Evolutionary conservation across 2,797 vertebrate genomes (phyloP).

Genomic region (Somateria mollissima): DNA sequence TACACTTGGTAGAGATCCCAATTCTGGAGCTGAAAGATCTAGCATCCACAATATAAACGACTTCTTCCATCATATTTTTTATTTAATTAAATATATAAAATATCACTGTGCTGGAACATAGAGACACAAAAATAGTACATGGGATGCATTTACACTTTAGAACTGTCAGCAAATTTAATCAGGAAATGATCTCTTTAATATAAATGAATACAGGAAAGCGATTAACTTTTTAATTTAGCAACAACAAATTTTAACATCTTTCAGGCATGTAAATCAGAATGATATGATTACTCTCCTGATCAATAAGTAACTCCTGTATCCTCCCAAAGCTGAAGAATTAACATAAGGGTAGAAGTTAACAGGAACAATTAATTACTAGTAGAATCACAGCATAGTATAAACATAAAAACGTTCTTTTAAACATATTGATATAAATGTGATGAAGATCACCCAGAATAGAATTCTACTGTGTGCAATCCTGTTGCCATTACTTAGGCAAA

Average conservation of each 20-base stretch:
- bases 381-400: background rate
- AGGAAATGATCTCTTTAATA: constrained; percentile 8
- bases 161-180: constrained; percentile 33
- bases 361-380: constrained; percentile 13
- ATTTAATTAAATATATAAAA: constrained; percentile 21
- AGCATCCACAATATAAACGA: background rate
- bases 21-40: background rate
- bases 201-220: constrained; percentile 29
- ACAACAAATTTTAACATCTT: constrained; percentile 7
- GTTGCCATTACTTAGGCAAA: background rate
- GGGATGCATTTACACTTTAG: background rate
- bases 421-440: background rate
- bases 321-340: background rate
- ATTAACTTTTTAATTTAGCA: constrained; percentile 50
- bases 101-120: background rate
- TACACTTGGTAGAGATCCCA: background rate
- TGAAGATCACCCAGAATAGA: background rate
- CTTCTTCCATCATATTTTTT: background rate
- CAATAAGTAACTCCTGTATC: background rate
- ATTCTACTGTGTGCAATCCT: background rate
- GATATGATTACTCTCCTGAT: constrained; percentile 6
- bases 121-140: background rate
- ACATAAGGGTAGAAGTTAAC: constrained; percentile 2
- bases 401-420: background rate
- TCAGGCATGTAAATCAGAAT: constrained; percentile 28